Evolutionary conservation across 2,113 vertebrate species (phyloP).

Genomic region (Cephalopterus ornatus): DNA sequence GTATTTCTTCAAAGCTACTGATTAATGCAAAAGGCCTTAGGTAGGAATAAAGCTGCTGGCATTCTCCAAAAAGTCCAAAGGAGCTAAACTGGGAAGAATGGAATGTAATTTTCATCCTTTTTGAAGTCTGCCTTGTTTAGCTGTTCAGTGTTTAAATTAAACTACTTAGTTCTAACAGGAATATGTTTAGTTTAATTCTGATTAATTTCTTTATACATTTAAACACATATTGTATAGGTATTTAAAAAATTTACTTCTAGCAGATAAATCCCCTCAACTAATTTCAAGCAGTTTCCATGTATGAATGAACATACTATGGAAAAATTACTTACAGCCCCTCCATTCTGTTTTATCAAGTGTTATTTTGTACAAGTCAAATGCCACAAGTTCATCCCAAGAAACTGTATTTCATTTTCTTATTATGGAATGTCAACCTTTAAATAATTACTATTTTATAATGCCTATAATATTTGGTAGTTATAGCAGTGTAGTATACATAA

Average conservation of each 20-base stretch:
- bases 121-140: not conserved
- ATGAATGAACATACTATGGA: not conserved
- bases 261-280: not conserved
- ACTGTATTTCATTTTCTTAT: not conserved
- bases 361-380: not conserved
- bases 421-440: not conserved
- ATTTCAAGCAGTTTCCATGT: not conserved
- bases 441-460: not conserved
- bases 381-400: not conserved
- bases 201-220: not conserved
- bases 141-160: not conserved
- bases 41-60: not conserved
- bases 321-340: not conserved
- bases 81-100: not conserved
- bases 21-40: not conserved
- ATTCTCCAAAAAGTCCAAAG: not conserved
- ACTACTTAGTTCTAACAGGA: not conserved
- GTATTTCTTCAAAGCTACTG: not conserved
- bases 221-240: not conserved
- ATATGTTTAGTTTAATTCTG: not conserved
- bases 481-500: not conserved
- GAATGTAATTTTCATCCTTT: constrained; percentile 2
- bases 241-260: not conserved
- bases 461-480: not conserved
- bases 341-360: not conserved